These are phyloP conservation scores for Coccyzus lansbergi DNA, from an alignment of 2,797 vertebrate genomes.

Conservation along the genomic window DNA sequence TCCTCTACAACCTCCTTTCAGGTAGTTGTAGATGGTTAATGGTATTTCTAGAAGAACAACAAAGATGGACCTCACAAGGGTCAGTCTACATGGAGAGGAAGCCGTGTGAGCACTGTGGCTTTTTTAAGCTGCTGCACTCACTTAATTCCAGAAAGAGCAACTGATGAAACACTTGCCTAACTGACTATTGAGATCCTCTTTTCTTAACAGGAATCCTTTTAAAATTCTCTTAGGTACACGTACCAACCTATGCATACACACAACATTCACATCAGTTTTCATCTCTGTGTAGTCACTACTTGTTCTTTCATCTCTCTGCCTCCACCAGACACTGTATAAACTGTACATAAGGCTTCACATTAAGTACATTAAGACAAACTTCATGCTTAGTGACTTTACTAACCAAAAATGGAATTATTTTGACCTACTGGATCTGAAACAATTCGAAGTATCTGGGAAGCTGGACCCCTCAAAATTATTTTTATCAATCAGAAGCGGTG, in stretches of 20 bases:
- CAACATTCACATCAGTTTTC: background rate
- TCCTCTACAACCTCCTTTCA: too few relatives aligned
- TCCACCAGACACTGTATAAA: background rate
- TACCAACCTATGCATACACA: accelerated
- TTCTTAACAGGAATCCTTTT: background rate
- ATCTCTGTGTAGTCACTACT: background rate
- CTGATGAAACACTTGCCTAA: background rate
- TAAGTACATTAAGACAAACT: background rate
- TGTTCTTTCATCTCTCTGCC: background rate
- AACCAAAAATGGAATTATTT: background rate
- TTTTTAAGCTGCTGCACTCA: background rate
- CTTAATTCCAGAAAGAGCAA: background rate
- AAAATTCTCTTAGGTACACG: accelerated
- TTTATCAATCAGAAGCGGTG: background rate
- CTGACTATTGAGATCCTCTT: background rate
- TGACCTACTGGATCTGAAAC: background rate
- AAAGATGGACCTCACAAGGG: background rate
- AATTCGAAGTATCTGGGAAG: background rate
- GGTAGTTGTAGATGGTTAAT: too few relatives aligned
- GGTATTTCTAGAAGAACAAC: background rate
- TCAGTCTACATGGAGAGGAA: background rate
- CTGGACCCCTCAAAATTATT: background rate
- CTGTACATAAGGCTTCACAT: background rate
- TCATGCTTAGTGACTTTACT: background rate
- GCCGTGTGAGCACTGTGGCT: background rate